Evolutionary conservation across 1,140 invertebrate genomes (phyloP), one percentile per base, ranked within the genome.

Genomic region (Lepidotrigona ventralis): DNA sequence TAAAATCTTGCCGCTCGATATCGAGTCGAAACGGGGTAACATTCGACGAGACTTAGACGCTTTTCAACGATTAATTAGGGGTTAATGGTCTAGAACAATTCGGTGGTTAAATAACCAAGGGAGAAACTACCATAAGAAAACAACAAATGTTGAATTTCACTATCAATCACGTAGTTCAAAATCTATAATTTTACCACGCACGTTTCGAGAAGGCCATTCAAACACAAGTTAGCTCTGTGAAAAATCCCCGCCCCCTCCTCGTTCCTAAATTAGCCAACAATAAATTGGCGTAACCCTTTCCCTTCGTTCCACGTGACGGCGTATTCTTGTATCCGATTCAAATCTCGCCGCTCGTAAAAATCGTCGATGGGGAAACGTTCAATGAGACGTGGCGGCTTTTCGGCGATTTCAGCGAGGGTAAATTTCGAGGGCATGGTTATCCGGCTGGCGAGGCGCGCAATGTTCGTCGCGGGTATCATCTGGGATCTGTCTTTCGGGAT

Each of bases 401-500:
- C 58, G n/a, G 12, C 39, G 33, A 4, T 70, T 58, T 51, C 15
- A 6, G 17, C 26, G 46, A 17, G 3, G 53, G 66, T 33, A 74
- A 77, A 39, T 53, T 77, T 51, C n/a, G 39, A 33, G 29, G 39
- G 17, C 58, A 46, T 51, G 9, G 15, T 69, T 76, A 77, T 51
- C 73, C 15, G 11, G 53, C 15, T n/a, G 11, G n/a, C 51, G 73
- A 5, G 69, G 69, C 66, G 56, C 53, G 64, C 19, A n/a, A 19
- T 29, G 1, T 11, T 69, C 73, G 63, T 66, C 75, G 39, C 26
- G 51, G 68, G 33, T 68, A 53, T 83, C 58, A 39, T 23, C 70
- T 23, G 64, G 26, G n/a, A 76, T 64, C 81, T 51, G 68, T 83
- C 81, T 74, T 87, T 39, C 69, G 70, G 54, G 60, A 87, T 81